Evolutionary conservation across 2,113 vertebrate genomes (phyloP).

Genomic region (Catharus fuscescens): DNA sequence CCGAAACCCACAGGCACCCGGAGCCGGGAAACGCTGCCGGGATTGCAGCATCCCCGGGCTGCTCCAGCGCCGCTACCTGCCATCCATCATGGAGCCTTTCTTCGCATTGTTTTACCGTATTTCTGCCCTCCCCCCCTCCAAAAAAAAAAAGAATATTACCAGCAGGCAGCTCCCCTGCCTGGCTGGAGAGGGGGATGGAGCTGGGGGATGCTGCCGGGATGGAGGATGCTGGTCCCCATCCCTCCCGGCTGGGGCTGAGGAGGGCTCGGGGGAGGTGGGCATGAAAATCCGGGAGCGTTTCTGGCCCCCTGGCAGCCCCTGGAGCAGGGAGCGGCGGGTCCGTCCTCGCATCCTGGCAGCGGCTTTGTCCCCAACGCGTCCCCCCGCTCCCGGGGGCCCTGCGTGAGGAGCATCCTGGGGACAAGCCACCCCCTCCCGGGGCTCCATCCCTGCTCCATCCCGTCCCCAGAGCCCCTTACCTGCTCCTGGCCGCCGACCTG

Average conservation of each 20-base stretch:
- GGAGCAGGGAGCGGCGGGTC: neutral
- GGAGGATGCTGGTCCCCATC: neutral
- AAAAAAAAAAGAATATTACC: neutral
- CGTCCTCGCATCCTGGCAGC: neutral
- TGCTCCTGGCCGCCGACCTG: neutral
- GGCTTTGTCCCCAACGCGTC: conserved; percentile 1
- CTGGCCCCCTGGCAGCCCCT: neutral
- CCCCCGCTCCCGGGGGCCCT: neutral
- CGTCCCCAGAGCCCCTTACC: neutral
- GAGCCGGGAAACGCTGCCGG: neutral
- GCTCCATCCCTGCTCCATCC: neutral
- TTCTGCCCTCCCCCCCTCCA: neutral
- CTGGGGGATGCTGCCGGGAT: neutral
- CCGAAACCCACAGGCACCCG: neutral
- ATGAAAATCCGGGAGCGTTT: neutral
- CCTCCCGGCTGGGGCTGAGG: neutral
- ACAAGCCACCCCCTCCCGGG: neutral
- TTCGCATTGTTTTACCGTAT: neutral
- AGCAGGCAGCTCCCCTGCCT: neutral
- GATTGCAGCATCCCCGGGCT: conserved; percentile 6
- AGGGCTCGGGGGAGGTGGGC: neutral
- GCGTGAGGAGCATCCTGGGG: neutral
- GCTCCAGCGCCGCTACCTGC: neutral
- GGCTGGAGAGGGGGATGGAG: neutral
- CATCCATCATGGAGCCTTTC: conserved; percentile 38